These are phyloP conservation scores for Harpalus rufipes DNA, from an alignment of 2,888 invertebrate species.

Conservation along the genomic window DNA sequence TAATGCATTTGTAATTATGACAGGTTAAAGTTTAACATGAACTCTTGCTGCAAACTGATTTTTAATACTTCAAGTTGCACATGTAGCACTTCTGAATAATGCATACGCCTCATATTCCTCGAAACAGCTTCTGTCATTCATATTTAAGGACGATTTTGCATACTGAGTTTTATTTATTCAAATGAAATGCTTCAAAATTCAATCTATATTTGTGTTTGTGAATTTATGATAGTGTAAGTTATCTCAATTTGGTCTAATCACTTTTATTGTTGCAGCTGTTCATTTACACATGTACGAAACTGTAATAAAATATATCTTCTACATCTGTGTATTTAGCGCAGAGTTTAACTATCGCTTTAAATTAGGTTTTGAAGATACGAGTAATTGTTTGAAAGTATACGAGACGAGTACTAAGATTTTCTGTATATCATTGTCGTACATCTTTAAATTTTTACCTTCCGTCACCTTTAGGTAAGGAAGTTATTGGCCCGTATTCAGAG, in stretches of 20 bases:
- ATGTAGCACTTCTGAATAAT: not conserved
- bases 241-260: not conserved
- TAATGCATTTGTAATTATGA: conserved; percentile 6
- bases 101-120: not conserved
- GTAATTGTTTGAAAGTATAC: not conserved
- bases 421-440: not conserved
- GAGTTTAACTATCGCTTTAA: not conserved
- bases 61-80: not conserved
- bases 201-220: not conserved
- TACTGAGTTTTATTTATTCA: not conserved
- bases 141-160: not conserved
- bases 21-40: not conserved
- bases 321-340: not conserved
- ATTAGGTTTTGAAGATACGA: not conserved
- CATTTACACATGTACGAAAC: not conserved
- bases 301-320: not conserved
- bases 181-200: not conserved
- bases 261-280: not conserved
- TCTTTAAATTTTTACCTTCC: not conserved
- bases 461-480: too few relatives aligned
- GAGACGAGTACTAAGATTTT: too few relatives aligned
- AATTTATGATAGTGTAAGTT: too few relatives aligned
- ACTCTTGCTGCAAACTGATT: not conserved
- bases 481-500: too few relatives aligned
- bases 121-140: not conserved